These are phyloP conservation scores for Atethmia centrago DNA, from an alignment of 2,888 invertebrate species.

Conservation along the genomic window DNA sequence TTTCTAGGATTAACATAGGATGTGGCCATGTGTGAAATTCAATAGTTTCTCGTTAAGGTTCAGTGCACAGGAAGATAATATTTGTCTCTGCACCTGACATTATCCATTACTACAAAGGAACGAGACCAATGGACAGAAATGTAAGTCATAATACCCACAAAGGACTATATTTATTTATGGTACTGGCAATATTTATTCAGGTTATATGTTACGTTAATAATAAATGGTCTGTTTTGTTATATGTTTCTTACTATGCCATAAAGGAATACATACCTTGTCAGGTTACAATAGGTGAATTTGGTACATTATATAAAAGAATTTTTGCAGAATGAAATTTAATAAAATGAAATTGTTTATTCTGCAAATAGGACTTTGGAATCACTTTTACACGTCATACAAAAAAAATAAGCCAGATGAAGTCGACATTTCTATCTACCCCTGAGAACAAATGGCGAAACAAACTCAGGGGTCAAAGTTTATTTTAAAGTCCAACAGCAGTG, in stretches of 20 bases:
- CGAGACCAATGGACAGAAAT: conserved; percentile 9
- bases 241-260: neutral
- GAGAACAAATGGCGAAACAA: too few species aligned
- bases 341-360: neutral
- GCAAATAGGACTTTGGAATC: too few species aligned
- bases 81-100: conserved; percentile 21
- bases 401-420: too few species aligned
- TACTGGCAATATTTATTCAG: conserved; percentile 23
- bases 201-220: conserved; percentile 12
- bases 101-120: conserved; percentile 16
- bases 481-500: too few species aligned
- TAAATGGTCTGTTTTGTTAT: neutral
- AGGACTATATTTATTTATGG: conserved; percentile 9
- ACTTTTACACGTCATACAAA: too few species aligned
- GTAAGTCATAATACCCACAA: conserved; percentile 25
- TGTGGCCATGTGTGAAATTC: conserved; percentile 33
- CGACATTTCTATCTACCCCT: too few species aligned
- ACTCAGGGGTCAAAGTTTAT: too few species aligned
- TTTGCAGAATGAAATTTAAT: neutral
- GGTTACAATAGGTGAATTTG: neutral
- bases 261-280: neutral
- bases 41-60: conserved; percentile 23
- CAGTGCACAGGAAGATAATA: conserved; percentile 31
- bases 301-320: neutral
- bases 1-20: conserved; percentile 11